These are phyloP conservation scores for Dasyornis broadbenti DNA, from an alignment of 2,113 vertebrate species.

Conservation along the genomic window DNA sequence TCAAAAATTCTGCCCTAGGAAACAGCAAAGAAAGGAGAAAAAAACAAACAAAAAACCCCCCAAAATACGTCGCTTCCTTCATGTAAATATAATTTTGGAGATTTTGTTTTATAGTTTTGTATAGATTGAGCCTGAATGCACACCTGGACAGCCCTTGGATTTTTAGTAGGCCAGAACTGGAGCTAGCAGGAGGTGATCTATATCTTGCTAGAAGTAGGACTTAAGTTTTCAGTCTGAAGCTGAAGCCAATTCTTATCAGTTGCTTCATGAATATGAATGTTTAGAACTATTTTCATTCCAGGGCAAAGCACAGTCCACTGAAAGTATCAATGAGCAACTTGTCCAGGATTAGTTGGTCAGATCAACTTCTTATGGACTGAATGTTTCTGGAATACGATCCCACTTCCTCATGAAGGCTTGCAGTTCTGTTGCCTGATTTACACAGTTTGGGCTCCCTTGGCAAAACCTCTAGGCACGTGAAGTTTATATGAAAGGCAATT, in stretches of 20 bases:
- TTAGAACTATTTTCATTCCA: not conserved
- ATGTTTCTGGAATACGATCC: not conserved
- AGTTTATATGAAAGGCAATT: not conserved
- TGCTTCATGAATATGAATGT: not conserved
- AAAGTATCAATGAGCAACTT: not conserved
- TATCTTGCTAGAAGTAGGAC: not conserved
- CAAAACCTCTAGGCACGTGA: not conserved
- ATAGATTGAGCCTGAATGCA: not conserved
- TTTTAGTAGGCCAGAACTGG: not conserved
- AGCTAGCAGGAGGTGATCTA: not conserved
- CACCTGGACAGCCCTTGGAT: not conserved
- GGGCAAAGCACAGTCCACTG: not conserved
- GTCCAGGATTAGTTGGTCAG: not conserved
- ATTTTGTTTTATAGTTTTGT: not conserved
- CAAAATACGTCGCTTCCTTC: not conserved
- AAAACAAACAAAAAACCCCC: not conserved
- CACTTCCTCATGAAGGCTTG: not conserved
- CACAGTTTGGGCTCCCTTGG: not conserved
- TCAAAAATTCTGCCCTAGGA: not conserved
- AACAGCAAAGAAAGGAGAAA: not conserved
- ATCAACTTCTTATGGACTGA: not conserved
- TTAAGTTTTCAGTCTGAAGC: not conserved
- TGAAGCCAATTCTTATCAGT: not conserved
- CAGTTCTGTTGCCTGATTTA: not conserved
- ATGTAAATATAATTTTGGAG: not conserved